These are phyloP conservation scores for Ridgeia piscesae DNA, from an alignment of 1,140 invertebrate species.

Conservation along the genomic window DNA sequence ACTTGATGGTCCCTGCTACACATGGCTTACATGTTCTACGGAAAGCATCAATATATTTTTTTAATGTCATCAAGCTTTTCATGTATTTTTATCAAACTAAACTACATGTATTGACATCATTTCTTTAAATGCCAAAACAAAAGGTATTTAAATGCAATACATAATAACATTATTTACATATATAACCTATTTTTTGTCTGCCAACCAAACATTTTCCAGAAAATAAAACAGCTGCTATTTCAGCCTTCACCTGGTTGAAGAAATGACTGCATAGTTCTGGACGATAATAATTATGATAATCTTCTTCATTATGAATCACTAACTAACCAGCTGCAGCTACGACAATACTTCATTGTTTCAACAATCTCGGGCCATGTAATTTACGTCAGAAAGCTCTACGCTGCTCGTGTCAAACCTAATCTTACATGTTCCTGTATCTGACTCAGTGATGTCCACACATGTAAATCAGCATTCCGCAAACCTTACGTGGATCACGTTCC, in stretches of 20 bases:
- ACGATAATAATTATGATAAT: not conserved
- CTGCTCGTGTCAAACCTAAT: not conserved
- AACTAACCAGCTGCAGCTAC: not conserved
- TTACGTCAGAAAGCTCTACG: not conserved
- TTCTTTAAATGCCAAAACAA: not conserved
- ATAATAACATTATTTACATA: not conserved
- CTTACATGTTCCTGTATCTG: not conserved
- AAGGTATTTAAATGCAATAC: not conserved
- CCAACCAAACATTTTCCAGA: not conserved
- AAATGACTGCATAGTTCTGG: not conserved
- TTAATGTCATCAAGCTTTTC: too few relatives aligned
- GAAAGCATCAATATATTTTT: too few relatives aligned
- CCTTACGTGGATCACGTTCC: not conserved
- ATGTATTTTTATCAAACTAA: too few relatives aligned
- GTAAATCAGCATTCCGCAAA: not conserved
- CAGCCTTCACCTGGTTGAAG: not conserved
- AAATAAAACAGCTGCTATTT: not conserved
- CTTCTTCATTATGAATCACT: not conserved
- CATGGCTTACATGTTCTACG: too few relatives aligned
- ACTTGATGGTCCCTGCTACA: not conserved
- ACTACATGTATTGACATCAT: too few relatives aligned
- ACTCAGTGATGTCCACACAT: not conserved
- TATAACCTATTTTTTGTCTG: not conserved
- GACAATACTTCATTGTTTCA: not conserved
- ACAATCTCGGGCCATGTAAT: not conserved